Conservation (phyloP, 2,113 vertebrate species). For the Sinocyclocheilus grahami region DNA sequence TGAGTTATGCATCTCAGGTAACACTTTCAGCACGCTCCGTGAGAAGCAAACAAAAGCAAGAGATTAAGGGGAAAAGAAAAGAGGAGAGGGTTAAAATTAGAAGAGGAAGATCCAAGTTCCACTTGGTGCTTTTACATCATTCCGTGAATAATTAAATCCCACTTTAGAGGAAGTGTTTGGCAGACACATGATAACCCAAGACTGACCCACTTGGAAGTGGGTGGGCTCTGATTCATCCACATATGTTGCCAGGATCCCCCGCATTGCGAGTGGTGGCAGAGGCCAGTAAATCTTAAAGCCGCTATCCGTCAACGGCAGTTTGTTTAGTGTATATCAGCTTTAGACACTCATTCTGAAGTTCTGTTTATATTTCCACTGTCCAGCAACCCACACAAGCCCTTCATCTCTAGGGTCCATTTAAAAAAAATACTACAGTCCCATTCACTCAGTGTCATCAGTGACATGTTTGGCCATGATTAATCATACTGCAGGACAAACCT, state of each 20-base stretch:
- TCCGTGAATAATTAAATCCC: not conserved
- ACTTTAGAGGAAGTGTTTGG: slow-evolving; percentile 6
- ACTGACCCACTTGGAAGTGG: slow-evolving; percentile 29
- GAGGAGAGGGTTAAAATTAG: not conserved
- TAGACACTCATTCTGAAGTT: slow-evolving; percentile 59
- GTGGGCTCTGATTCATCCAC: slow-evolving; percentile 47
- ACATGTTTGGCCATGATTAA: slow-evolving; percentile 38
- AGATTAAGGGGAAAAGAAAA: not conserved
- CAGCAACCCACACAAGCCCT: slow-evolving; percentile 50
- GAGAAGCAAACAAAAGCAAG: not conserved
- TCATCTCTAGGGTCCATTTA: slow-evolving; percentile 30
- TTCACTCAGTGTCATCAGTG: slow-evolving; percentile 39
- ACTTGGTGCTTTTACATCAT: slow-evolving; percentile 11
- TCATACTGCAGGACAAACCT: slow-evolving; percentile 13
- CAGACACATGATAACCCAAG: not conserved
- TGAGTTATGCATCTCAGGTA: slow-evolving; percentile 45
- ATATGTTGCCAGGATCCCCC: slow-evolving; percentile 56
- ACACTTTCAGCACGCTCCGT: not conserved
- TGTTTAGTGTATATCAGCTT: slow-evolving; percentile 61
- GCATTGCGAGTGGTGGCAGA: slow-evolving; percentile 57
- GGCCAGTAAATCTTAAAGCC: slow-evolving; percentile 61
- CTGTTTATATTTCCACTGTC: slow-evolving; percentile 51
- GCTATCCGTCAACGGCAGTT: slow-evolving; percentile 48
- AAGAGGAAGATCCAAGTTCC: slow-evolving; percentile 13
- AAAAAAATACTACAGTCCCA: slow-evolving; percentile 41